Evolutionary conservation across 2,113 vertebrate species (phyloP).

Genomic region (Willisornis vidua): DNA sequence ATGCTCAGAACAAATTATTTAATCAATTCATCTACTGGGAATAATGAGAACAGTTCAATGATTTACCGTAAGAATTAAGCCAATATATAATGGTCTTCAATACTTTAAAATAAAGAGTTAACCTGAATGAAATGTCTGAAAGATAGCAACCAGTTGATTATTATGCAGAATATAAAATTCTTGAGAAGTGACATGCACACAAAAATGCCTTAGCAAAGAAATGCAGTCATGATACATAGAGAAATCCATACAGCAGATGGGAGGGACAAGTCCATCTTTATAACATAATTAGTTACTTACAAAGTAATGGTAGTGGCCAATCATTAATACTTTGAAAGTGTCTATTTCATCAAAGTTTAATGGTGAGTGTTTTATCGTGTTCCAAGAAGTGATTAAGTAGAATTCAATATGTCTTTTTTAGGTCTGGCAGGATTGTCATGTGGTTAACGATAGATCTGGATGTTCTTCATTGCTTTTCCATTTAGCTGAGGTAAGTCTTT

Average conservation of each 20-base stretch:
- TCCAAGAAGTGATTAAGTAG: conserved; percentile 39
- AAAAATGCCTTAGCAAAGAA: neutral
- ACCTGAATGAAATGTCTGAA: neutral
- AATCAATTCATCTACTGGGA: neutral
- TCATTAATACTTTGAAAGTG: conserved; percentile 9
- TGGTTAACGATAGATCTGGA: conserved; percentile 19
- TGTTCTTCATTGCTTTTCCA: conserved; percentile 14
- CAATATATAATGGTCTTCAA: neutral
- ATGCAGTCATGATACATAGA: neutral
- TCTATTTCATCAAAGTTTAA: conserved; percentile 22
- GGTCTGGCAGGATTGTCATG: neutral
- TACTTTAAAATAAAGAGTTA: neutral
- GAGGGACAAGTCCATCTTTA: neutral
- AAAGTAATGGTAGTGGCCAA: neutral
- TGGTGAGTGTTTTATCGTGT: conserved; percentile 12
- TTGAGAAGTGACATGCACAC: neutral
- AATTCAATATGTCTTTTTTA: conserved; percentile 26
- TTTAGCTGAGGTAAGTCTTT: conserved; percentile 30
- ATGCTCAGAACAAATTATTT: conserved; percentile 14
- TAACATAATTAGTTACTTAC: neutral
- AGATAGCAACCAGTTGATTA: neutral
- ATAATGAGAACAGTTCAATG: neutral
- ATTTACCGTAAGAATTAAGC: neutral
- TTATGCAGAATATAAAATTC: neutral
- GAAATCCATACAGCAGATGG: conserved; percentile 6